phyloP scores from a whole-genome alignment of 2,797 vertebrate genomes.

The Sciaenops ocellatus region DNA sequence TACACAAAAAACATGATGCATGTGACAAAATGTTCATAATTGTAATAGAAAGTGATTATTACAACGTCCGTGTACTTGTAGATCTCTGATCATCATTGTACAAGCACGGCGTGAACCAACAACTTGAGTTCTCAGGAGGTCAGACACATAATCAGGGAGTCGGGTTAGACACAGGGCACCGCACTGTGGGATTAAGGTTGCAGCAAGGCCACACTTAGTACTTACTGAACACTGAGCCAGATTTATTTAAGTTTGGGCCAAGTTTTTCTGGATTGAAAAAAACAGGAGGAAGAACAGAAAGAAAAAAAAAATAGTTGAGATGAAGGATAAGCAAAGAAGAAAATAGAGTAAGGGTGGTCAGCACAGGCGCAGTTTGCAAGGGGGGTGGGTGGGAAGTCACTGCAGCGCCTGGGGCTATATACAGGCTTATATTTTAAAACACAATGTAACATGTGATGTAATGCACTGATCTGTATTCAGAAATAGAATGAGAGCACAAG shows the following conservation, averaged over 20 bases:
- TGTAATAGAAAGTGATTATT: slow-evolving; percentile 58
- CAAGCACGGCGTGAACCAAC: slow-evolving; percentile 47
- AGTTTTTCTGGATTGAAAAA: slow-evolving; percentile 87
- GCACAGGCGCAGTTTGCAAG: slow-evolving; percentile 6
- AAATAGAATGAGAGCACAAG: slow-evolving; percentile 4
- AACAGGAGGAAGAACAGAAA: slow-evolving; percentile 79
- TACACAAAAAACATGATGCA: slow-evolving; percentile 54
- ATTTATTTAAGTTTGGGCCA: slow-evolving; percentile 88
- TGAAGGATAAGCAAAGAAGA: slow-evolving; percentile 61
- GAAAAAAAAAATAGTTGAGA: slow-evolving; percentile 66
- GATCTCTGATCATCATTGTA: slow-evolving; percentile 45
- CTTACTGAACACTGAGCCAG: slow-evolving; percentile 89
- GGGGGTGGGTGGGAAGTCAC: not conserved
- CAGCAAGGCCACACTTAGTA: slow-evolving; percentile 83
- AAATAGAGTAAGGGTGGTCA: slow-evolving; percentile 36
- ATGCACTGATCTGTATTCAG: slow-evolving; percentile 3
- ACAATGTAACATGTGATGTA: not conserved
- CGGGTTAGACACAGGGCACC: slow-evolving; percentile 77
- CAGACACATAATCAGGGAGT: slow-evolving; percentile 66
- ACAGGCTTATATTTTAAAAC: slow-evolving; percentile 20
- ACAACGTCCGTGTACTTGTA: slow-evolving; percentile 38
- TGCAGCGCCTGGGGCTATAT: not conserved
- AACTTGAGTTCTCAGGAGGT: slow-evolving; percentile 48
- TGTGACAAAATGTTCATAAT: slow-evolving; percentile 44
- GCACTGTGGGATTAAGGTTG: slow-evolving; percentile 79